A percentile compares a stretch with the other conserved stretches of the same genome.
phyloP scores from a whole-genome alignment of 2,797 vertebrate species.

The Adrianichthys oophorus region DNA sequence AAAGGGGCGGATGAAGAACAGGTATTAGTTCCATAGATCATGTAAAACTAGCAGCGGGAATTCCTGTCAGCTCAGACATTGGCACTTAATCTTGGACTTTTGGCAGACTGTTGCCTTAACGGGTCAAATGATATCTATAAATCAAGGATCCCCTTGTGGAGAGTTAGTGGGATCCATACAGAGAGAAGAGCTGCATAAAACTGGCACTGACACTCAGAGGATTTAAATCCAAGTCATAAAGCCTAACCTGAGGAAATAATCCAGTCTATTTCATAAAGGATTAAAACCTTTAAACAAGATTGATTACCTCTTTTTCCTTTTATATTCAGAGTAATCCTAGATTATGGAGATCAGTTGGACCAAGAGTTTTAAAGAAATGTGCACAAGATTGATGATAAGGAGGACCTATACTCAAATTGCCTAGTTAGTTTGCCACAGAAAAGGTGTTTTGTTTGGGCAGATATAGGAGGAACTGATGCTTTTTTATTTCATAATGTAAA shows the following conservation, averaged over 20 bases:
- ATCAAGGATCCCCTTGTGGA: slow-evolving; percentile 76
- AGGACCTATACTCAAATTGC: slow-evolving; percentile 52
- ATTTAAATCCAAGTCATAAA: slow-evolving; percentile 78
- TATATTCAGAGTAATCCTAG: slow-evolving; percentile 76
- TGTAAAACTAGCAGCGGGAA: slow-evolving; percentile 84
- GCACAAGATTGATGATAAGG: slow-evolving; percentile 58
- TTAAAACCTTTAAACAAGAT: slow-evolving; percentile 81
- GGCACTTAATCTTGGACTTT: slow-evolving; percentile 85
- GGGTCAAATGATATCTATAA: slow-evolving; percentile 86
- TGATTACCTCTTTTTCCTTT: slow-evolving; percentile 77
- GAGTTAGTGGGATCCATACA: slow-evolving; percentile 48
- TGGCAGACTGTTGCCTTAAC: slow-evolving; percentile 86
- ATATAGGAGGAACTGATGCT: not conserved
- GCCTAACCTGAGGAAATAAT: slow-evolving; percentile 81
- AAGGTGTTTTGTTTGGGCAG: slow-evolving; percentile 9
- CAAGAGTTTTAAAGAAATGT: slow-evolving; percentile 73
- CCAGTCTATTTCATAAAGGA: slow-evolving; percentile 83
- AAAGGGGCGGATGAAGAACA: slow-evolving; percentile 66
- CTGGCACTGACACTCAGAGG: slow-evolving; percentile 60
- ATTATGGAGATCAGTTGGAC: slow-evolving; percentile 73
- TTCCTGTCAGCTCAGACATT: slow-evolving; percentile 77
- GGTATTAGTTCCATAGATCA: slow-evolving; percentile 84
- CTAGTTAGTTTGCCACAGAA: slow-evolving; percentile 44
- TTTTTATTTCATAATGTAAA: no score
- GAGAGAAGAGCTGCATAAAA: slow-evolving; percentile 41